Conservation (phyloP, 1,140 invertebrate species). For the Sipha flava region DNA sequence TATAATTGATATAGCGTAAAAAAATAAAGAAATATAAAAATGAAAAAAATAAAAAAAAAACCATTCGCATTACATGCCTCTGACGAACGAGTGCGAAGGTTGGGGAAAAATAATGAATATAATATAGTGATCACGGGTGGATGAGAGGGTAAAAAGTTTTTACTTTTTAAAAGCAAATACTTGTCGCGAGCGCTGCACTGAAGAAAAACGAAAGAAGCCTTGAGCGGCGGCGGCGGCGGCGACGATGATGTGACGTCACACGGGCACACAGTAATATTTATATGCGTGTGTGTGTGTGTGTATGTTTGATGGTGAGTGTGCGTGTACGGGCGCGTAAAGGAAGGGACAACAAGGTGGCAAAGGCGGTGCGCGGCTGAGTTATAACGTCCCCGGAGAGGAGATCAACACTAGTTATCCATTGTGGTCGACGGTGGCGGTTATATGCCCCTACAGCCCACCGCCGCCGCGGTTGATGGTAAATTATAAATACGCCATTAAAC, state of each 20-base stretch:
- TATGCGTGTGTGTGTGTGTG: too few species aligned
- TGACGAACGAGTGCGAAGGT: neutral
- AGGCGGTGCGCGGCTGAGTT: neutral
- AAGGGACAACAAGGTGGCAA: neutral
- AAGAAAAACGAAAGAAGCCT: slow-evolving; percentile 20
- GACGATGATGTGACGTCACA: slow-evolving; percentile 5
- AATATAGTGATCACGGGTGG: neutral
- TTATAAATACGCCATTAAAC: slow-evolving; percentile 33
- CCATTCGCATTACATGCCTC: neutral
- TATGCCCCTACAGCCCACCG: neutral
- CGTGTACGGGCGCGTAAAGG: too few species aligned
- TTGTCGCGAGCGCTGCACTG: neutral
- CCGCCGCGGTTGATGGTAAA: neutral
- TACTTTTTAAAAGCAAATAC: slow-evolving; percentile 32
- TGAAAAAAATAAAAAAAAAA: neutral
- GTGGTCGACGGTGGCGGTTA: slow-evolving; percentile 1
- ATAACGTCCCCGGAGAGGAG: slow-evolving; percentile 31
- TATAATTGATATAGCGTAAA: neutral
- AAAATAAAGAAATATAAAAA: too few species aligned
- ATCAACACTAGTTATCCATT: slow-evolving; percentile 32
- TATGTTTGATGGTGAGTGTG: too few species aligned
- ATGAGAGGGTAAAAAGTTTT: neutral
- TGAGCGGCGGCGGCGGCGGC: neutral
- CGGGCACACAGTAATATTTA: neutral
- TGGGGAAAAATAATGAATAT: neutral